Conservation (phyloP, 2,113 vertebrate species). For the Halichoeres trimaculatus region DNA sequence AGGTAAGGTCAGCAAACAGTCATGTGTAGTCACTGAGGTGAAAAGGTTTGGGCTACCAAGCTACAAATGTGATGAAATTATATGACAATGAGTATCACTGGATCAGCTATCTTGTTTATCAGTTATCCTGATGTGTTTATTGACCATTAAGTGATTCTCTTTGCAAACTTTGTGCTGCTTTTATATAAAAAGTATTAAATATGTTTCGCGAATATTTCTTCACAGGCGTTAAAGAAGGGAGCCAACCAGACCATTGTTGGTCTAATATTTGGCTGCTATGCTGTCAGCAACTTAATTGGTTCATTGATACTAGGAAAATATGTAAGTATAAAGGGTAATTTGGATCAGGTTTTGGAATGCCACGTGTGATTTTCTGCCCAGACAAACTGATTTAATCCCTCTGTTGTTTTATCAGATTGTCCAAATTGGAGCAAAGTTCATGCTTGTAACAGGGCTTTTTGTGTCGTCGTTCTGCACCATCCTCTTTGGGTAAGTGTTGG, state of each 20-base stretch:
- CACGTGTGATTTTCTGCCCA: rapidly evolving
- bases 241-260: constrained; percentile 88
- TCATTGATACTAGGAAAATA: constrained; percentile 91
- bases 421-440: constrained; percentile 94
- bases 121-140: not conserved
- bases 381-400: not conserved
- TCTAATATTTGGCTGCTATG: constrained; percentile 95
- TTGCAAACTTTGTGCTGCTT: not conserved
- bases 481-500: constrained; percentile 90
- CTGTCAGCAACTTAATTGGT: constrained; percentile 86
- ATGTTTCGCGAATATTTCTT: not conserved
- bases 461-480: constrained; percentile 90
- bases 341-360: not conserved
- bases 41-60: not conserved
- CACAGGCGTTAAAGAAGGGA: constrained; percentile 92
- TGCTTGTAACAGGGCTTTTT: constrained; percentile 91
- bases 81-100: not conserved
- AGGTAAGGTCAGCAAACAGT: not conserved
- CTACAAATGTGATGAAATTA: not conserved
- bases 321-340: constrained; percentile 82
- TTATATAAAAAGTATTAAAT: not conserved
- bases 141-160: no score
- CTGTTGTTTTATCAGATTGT: constrained; percentile 86
- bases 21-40: not conserved
- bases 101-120: not conserved